phyloP scores from a whole-genome alignment of 2,797 vertebrate species.

The Dromococcyx pavoninus region DNA sequence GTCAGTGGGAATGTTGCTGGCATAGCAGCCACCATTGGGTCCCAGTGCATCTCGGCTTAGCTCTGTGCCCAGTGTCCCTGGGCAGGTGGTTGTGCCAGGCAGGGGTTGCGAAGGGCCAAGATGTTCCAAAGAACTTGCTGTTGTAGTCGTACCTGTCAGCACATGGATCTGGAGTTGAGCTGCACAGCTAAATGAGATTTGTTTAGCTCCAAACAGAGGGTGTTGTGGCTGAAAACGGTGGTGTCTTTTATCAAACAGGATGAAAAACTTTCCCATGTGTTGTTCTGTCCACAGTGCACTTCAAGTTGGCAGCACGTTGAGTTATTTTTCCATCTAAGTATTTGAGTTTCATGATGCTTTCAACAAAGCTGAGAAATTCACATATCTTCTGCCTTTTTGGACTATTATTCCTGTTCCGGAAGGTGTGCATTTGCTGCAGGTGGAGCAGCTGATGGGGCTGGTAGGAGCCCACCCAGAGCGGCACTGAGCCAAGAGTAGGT shows the following conservation, averaged over 20 bases:
- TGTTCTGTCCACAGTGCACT: not conserved
- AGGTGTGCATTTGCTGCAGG: not conserved
- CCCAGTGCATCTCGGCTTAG: not conserved
- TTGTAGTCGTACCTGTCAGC: rapidly evolving
- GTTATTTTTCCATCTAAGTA: not conserved
- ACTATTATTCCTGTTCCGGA: rapidly evolving
- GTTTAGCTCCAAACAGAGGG: not conserved
- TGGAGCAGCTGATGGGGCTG: not conserved
- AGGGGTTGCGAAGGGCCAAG: rapidly evolving
- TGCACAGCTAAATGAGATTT: not conserved
- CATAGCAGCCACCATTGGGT: rapidly evolving
- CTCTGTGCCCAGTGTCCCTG: rapidly evolving
- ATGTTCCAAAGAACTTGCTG: not conserved
- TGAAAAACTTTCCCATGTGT: not conserved
- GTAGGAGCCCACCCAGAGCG: not conserved
- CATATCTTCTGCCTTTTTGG: not conserved
- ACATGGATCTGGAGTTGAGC: too few species aligned
- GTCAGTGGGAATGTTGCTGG: rapidly evolving
- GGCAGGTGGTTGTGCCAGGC: not conserved
- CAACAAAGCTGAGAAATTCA: not conserved
- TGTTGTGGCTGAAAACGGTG: not conserved
- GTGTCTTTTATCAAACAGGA: not conserved
- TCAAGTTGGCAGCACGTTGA: not conserved
- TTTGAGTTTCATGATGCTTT: not conserved
- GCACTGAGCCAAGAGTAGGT: not conserved